Percentiles rank a stretch among this genome's conserved stretches.
phyloP scores from a whole-genome alignment of 2,113 vertebrate species.

The Mixornis gularis region DNA sequence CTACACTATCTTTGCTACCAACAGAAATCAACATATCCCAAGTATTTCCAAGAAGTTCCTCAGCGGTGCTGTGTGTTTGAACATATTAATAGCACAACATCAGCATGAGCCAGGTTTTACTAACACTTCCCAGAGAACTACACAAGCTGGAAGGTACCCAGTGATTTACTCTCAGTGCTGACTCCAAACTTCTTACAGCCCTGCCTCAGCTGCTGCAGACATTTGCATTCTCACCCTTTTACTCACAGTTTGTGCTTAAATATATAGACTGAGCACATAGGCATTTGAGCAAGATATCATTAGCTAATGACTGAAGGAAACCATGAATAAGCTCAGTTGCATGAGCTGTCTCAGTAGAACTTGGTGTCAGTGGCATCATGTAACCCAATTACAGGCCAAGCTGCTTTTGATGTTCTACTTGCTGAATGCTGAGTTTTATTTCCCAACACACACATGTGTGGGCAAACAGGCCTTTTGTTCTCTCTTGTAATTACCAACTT shows the following conservation, averaged over 20 bases:
- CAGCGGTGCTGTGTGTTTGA: not conserved
- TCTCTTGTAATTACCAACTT: constrained; percentile 19
- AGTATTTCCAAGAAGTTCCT: not conserved
- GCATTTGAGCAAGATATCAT: constrained; percentile 41
- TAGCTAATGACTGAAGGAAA: constrained; percentile 29
- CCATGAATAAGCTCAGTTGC: constrained; percentile 3
- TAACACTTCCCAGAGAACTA: not conserved
- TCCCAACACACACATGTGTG: not conserved
- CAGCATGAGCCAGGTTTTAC: not conserved
- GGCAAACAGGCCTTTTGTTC: constrained; percentile 19
- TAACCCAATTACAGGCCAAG: constrained; percentile 17
- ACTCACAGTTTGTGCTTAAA: constrained; percentile 11
- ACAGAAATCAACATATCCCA: not conserved
- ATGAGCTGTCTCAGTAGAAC: constrained; percentile 25
- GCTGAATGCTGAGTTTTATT: constrained; percentile 19
- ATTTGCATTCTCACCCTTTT: not conserved
- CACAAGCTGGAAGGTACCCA: not conserved
- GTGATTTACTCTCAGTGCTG: not conserved
- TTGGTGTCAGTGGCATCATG: not conserved
- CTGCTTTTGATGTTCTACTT: constrained; percentile 38
- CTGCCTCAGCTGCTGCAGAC: not conserved
- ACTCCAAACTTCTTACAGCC: not conserved
- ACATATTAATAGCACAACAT: not conserved
- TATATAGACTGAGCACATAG: not conserved
- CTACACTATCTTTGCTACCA: not conserved